A percentile compares a stretch with the other conserved stretches of the same genome.
Evolutionary conservation across 2,797 vertebrate genomes (phyloP).

Genomic region (Kryptolebias ocellatus): DNA sequence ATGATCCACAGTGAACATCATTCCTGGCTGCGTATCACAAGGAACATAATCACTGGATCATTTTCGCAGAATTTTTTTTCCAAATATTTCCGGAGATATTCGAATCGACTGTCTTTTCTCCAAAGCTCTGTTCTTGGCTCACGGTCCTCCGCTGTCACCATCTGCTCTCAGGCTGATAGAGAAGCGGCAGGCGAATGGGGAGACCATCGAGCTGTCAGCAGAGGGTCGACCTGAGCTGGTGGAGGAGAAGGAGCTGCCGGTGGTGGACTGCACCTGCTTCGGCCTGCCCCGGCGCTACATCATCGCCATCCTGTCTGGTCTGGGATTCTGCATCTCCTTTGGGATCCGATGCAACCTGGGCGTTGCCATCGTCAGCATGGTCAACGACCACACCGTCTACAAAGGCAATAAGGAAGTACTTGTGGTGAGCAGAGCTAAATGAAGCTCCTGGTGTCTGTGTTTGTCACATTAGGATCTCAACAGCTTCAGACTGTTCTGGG

Average conservation of each 20-base stretch:
- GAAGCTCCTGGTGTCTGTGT: background rate
- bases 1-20: too few relatives aligned
- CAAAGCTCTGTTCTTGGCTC: background rate
- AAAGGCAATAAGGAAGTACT: slow-evolving; percentile 87
- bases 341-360: slow-evolving; percentile 95
- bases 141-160: background rate
- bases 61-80: too few relatives aligned
- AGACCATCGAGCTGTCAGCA: slow-evolving; percentile 89
- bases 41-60: too few relatives aligned
- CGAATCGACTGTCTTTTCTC: background rate
- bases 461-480: too few relatives aligned
- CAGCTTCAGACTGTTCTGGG: too few relatives aligned
- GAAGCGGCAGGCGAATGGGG: slow-evolving; percentile 87
- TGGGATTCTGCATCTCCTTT: slow-evolving; percentile 97
- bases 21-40: too few relatives aligned
- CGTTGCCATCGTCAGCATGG: slow-evolving; percentile 96
- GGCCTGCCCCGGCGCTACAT: slow-evolving; percentile 93
- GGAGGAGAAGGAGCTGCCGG: slow-evolving; percentile 82
- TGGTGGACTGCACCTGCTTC: slow-evolving; percentile 93
- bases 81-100: background rate
- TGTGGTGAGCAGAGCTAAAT: slow-evolving; percentile 80
- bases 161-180: slow-evolving; percentile 84
- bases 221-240: slow-evolving; percentile 88
- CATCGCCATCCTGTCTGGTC: slow-evolving; percentile 91
- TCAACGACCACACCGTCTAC: slow-evolving; percentile 91